Percentiles rank a stretch among this genome's conserved stretches.
Conservation (phyloP, 2,113 vertebrate species). For the Chascanopsetta lugubris region DNA sequence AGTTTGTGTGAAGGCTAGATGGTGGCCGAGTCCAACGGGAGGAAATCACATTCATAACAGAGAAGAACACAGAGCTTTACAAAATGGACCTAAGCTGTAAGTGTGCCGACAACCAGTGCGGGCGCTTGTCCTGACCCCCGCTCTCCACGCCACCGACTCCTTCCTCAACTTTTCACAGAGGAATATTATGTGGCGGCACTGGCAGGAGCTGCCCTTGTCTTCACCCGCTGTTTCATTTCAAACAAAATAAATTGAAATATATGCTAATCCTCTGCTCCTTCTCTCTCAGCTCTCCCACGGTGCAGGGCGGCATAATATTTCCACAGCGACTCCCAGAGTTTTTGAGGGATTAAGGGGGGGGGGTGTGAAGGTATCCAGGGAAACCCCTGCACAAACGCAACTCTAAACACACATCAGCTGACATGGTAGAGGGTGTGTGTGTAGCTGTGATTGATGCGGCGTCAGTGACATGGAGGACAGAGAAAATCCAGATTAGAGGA, state of each 20-base stretch:
- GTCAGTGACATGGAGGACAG: constrained; percentile 69
- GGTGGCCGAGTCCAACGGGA: constrained; percentile 5
- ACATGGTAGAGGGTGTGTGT: constrained; percentile 53
- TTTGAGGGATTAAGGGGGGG: constrained; percentile 60
- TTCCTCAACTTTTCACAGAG: constrained; percentile 21
- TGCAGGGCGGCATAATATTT: constrained; percentile 48
- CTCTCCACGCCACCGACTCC: constrained; percentile 1
- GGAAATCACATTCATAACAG: constrained; percentile 9
- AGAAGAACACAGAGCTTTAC: not conserved
- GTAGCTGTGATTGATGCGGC: constrained; percentile 70
- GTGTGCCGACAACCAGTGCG: constrained; percentile 2
- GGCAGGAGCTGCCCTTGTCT: constrained; percentile 33
- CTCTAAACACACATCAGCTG: constrained; percentile 40
- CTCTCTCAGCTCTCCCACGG: constrained; percentile 36
- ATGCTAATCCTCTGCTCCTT: constrained; percentile 65
- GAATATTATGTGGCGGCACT: constrained; percentile 11
- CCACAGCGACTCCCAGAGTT: constrained; percentile 55
- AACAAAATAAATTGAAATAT: constrained; percentile 64
- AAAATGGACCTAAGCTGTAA: constrained; percentile 7
- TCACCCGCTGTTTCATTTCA: constrained; percentile 58
- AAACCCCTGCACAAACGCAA: constrained; percentile 43
- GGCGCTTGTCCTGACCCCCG: not conserved
- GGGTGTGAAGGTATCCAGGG: constrained; percentile 51
- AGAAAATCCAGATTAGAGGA: constrained; percentile 71
- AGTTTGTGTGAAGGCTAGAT: constrained; percentile 4